These are phyloP conservation scores for Drosophila peninsularis DNA, from an alignment of 2,888 invertebrate species.

Conservation along the genomic window DNA sequence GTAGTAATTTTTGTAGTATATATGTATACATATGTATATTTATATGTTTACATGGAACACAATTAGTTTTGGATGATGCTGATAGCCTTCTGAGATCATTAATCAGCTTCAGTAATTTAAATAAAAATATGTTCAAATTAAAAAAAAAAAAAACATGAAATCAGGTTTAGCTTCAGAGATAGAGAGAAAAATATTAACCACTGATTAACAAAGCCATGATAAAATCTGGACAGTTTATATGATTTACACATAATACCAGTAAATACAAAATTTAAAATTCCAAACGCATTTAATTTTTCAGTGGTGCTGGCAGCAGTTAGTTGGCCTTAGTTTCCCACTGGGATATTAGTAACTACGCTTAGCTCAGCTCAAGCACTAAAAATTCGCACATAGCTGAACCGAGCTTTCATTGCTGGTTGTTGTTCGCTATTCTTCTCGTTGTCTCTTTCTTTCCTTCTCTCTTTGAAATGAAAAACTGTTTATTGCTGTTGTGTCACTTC, in stretches of 20 bases:
- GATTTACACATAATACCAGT: background rate
- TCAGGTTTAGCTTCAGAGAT: background rate
- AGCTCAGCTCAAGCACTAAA: background rate
- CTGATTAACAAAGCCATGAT: background rate
- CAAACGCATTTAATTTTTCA: background rate
- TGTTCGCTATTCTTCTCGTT: background rate
- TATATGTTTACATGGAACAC: background rate
- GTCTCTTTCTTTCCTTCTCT: background rate
- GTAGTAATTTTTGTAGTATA: constrained; percentile 5
- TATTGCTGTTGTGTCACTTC: constrained; percentile 3
- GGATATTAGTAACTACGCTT: background rate
- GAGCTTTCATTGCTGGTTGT: constrained; percentile 2
- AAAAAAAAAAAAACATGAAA: background rate
- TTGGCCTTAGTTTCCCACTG: constrained; percentile 10
- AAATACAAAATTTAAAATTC: background rate
- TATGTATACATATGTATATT: too few species aligned
- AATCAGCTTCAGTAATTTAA: constrained; percentile 16
- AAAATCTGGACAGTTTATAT: background rate
- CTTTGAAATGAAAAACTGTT: background rate
- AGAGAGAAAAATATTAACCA: background rate
- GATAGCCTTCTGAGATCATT: constrained; percentile 47
- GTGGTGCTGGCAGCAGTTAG: background rate
- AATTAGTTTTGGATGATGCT: constrained; percentile 14
- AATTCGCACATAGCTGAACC: background rate
- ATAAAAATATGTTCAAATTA: constrained; percentile 3